phyloP scores from a whole-genome alignment of 2,113 vertebrate genomes.

The Sterrhoptilus dennistouni region DNA sequence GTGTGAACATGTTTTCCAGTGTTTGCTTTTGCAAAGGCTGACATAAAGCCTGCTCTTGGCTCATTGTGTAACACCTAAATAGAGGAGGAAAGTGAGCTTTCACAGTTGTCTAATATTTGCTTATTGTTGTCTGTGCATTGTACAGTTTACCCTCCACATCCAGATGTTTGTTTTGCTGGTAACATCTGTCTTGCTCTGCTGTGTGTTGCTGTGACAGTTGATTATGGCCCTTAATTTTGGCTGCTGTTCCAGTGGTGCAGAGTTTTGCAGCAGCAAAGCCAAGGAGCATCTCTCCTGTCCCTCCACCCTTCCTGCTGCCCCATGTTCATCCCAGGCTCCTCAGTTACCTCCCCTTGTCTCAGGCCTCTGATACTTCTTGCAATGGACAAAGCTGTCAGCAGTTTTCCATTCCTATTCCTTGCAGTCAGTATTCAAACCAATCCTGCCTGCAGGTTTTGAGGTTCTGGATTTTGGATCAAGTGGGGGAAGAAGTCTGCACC shows the following conservation, averaged over 20 bases:
- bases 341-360: not conserved
- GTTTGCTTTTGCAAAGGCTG: not conserved
- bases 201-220: not conserved
- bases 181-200: not conserved
- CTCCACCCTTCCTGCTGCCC: not conserved
- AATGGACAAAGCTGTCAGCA: not conserved
- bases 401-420: not conserved
- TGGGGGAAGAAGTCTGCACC: not conserved
- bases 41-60: not conserved
- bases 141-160: not conserved
- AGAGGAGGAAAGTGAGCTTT: not conserved
- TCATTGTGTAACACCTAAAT: not conserved
- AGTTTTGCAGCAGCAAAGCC: not conserved
- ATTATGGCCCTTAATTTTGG: not conserved
- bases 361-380: not conserved
- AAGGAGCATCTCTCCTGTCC: not conserved
- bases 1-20: not conserved
- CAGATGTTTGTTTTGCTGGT: not conserved
- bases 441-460: not conserved
- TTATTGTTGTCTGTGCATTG: not conserved
- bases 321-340: fast-evolving
- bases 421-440: not conserved
- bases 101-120: not conserved
- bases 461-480: not conserved
- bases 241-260: not conserved